Percentiles rank a stretch among this genome's conserved stretches.
These are phyloP conservation scores for Folsomia manolachei DNA, from an alignment of 2,888 invertebrate genomes.

Conservation along the genomic window DNA sequence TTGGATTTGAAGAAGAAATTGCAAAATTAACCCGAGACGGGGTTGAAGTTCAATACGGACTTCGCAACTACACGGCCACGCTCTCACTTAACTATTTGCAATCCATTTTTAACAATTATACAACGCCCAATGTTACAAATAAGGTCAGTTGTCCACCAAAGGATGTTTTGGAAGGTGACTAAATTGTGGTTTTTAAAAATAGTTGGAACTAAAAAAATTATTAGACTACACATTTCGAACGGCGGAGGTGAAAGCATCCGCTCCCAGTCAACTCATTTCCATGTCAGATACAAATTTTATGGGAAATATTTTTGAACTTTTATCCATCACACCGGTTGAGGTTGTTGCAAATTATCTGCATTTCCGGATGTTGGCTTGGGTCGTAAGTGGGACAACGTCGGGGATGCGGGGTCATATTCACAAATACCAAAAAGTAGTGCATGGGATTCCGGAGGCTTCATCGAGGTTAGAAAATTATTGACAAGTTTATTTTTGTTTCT, in stretches of 20 bases:
- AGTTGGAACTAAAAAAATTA: constrained; percentile 6
- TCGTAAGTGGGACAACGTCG: constrained; percentile 37
- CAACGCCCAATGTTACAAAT: constrained; percentile 32
- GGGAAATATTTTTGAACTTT: constrained; percentile 39
- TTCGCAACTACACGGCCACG: constrained; percentile 38
- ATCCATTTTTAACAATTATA: constrained; percentile 42
- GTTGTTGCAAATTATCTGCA: constrained; percentile 37
- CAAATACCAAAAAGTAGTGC: constrained; percentile 34
- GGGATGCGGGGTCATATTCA: constrained; percentile 34
- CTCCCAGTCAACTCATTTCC: constrained; percentile 29
- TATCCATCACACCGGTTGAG: constrained; percentile 31
- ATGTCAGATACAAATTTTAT: constrained; percentile 40
- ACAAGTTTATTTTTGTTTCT: not conserved
- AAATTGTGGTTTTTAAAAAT: not conserved
- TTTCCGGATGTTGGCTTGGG: constrained; percentile 39
- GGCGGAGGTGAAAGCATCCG: constrained; percentile 30
- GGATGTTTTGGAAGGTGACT: not conserved
- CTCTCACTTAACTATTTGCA: constrained; percentile 37
- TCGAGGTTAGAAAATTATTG: constrained; percentile 24
- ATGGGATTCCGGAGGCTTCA: constrained; percentile 33
- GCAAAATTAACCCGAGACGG: constrained; percentile 56
- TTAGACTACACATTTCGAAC: constrained; percentile 3
- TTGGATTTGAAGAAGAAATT: constrained; percentile 58
- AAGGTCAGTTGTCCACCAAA: no score
- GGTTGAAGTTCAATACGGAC: constrained; percentile 33